These are phyloP conservation scores for Metalampra italica DNA, from an alignment of 2,888 invertebrate species.

Conservation along the genomic window DNA sequence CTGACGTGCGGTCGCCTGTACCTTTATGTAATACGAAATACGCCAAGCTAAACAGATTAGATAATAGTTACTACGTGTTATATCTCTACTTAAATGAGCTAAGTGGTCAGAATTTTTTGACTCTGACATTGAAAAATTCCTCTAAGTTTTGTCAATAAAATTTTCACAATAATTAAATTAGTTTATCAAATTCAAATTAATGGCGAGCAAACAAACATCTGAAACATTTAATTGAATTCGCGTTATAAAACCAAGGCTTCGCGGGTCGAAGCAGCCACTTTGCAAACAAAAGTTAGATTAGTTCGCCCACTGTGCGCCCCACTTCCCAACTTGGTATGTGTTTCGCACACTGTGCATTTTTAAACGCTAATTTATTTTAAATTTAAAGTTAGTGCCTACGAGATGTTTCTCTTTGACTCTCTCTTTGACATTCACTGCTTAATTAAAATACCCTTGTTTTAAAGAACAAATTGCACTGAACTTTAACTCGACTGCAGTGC, in stretches of 20 bases:
- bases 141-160: no score
- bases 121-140: no score
- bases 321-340: conserved; percentile 8
- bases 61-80: no score
- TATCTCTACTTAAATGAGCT: no score
- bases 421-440: neutral
- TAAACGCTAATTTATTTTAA: conserved; percentile 1
- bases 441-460: no score
- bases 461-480: no score
- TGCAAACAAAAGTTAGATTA: conserved; percentile 55
- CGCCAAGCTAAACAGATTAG: no score
- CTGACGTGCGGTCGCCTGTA: no score
- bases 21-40: no score
- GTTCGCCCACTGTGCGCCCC: conserved; percentile 23
- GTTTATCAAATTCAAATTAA: neutral
- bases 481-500: no score
- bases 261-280: conserved; percentile 28
- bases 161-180: neutral
- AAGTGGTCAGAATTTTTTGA: no score
- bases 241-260: conserved; percentile 25
- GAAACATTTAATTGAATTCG: conserved; percentile 42
- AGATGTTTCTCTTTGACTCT: no score
- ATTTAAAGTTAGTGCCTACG: neutral
- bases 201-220: neutral
- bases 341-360: conserved; percentile 12